Base-by-base conservation (phyloP, 2,797 vertebrate species). In the Acipenser oxyrinchus region DNA sequence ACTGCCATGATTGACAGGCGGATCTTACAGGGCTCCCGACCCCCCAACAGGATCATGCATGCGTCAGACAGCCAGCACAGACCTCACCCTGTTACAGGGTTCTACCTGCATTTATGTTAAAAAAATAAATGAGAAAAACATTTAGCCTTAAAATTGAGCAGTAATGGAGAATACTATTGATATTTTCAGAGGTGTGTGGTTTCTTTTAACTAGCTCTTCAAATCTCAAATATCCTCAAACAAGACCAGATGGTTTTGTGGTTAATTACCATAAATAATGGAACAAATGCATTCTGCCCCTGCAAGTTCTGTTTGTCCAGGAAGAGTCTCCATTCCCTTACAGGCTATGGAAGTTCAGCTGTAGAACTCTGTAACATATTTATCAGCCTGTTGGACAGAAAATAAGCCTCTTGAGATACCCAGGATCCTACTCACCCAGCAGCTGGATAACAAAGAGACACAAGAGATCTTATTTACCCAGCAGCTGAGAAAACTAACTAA, bases 381-480 rank as follows among this genome's bases (percentile, higher is more conserved):
- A 85, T 85, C 79, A 82, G 75, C 63, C 64, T 13, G 60, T 73
- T 73, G 64, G 65, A 70, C 70, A 65, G 77, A 76, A 75, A 78
- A 74, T 77, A 75, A 64, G 66, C 81, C 84, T 82, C 87, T 71
- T 64, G 86, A 80, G 84, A 74, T 72, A 77, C 76, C 79, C 82
- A 82, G 78, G 82, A 79, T 81, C 78, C 72, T 78, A 78, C 75
- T 85, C 85, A 81, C 83, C 82, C 82, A 79, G 86, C 87, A 86
- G 79, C 82, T 76, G 81, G 86, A 83, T 84, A 86, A 73, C 48
- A 73, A 79, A 68, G 72, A 71, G 84, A 87, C 85, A 87, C 81
- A 77, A 87, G 85, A 86, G 87, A 87, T 81, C 82, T 80, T 86
- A 84, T 88, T 89, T 88, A 87, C 83, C 81, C 84, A 87, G 83